phyloP scores from a whole-genome alignment of 2,113 vertebrate species.

The Festucalex cinctus region DNA sequence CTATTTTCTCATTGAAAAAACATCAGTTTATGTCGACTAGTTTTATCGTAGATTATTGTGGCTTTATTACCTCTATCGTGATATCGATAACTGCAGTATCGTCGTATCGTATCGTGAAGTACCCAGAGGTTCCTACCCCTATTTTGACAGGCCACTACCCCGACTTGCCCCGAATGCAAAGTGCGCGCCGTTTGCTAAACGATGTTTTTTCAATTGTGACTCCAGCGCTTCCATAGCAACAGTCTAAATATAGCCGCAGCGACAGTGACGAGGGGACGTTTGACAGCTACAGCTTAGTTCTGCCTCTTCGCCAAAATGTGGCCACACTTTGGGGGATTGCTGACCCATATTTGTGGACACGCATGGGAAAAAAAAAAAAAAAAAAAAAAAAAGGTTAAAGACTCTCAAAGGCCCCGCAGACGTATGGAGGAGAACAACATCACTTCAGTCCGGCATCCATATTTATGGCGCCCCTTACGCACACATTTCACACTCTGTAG shows the following conservation, averaged over 20 bases:
- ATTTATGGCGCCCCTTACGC: conserved; percentile 61
- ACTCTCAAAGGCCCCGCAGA: conserved; percentile 36
- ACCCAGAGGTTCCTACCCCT: too few relatives aligned
- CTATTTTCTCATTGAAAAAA: too few relatives aligned
- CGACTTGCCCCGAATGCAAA: background rate
- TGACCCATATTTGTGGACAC: conserved; percentile 74
- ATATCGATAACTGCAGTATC: too few relatives aligned
- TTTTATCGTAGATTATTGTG: too few relatives aligned
- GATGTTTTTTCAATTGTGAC: conserved; percentile 54
- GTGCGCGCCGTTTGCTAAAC: conserved; percentile 11
- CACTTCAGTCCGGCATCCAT: conserved; percentile 66
- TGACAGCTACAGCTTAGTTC: conserved; percentile 70
- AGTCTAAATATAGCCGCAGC: conserved; percentile 63
- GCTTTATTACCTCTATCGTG: too few relatives aligned
- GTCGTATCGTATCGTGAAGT: too few relatives aligned
- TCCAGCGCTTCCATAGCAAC: conserved; percentile 61
- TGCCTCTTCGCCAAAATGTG: conserved; percentile 57
- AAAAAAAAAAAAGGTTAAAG: conserved; percentile 67
- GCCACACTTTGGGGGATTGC: conserved; percentile 72
- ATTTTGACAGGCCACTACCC: background rate
- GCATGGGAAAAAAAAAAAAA: conserved; percentile 53
- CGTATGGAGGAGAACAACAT: conserved; percentile 44
- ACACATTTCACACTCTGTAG: conserved; percentile 16
- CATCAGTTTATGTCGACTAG: too few relatives aligned
- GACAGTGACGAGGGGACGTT: conserved; percentile 57